These are phyloP conservation scores for Halesus radiatus DNA, from an alignment of 1,140 invertebrate genomes.

Conservation along the genomic window DNA sequence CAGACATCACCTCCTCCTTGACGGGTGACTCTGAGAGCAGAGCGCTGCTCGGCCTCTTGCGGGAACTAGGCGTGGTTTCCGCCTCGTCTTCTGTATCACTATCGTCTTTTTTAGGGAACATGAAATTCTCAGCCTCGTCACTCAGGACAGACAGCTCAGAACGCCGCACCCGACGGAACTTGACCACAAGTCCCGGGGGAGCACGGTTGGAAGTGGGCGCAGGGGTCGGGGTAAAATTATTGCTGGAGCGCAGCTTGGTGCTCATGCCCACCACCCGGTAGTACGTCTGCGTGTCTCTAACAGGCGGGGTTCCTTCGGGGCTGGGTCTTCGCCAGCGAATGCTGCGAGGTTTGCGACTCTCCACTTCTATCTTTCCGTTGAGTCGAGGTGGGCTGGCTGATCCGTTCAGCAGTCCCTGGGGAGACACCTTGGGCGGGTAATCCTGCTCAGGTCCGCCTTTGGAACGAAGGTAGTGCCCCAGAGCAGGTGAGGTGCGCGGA, in stretches of 20 bases:
- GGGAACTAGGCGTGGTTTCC: slow-evolving; percentile 57
- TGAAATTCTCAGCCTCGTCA: slow-evolving; percentile 86
- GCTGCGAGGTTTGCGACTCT: slow-evolving; percentile 60
- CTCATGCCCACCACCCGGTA: slow-evolving; percentile 82
- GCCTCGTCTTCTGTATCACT: slow-evolving; percentile 68
- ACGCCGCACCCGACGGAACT: slow-evolving; percentile 78
- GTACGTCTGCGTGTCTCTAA: slow-evolving; percentile 76
- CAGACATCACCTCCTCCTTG: slow-evolving; percentile 47
- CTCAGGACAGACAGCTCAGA: slow-evolving; percentile 82
- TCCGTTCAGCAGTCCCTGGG: slow-evolving; percentile 43
- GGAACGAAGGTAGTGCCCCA: slow-evolving; percentile 58
- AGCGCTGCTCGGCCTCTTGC: slow-evolving; percentile 48
- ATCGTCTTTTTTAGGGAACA: slow-evolving; percentile 78
- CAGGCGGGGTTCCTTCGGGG: slow-evolving; percentile 72
- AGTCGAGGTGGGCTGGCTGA: slow-evolving; percentile 40
- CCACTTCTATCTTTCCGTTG: slow-evolving; percentile 41
- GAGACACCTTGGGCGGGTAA: slow-evolving; percentile 36
- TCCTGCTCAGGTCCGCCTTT: slow-evolving; percentile 57
- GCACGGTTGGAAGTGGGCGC: slow-evolving; percentile 62
- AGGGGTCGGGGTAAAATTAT: slow-evolving; percentile 63
- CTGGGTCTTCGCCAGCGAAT: slow-evolving; percentile 67
- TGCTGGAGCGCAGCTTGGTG: slow-evolving; percentile 77
- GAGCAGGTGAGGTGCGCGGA: slow-evolving; percentile 55
- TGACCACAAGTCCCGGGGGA: slow-evolving; percentile 75
- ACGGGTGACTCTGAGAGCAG: slow-evolving; percentile 21